phyloP scores from a whole-genome alignment of 2,888 invertebrate genomes.

The Mantis religiosa region DNA sequence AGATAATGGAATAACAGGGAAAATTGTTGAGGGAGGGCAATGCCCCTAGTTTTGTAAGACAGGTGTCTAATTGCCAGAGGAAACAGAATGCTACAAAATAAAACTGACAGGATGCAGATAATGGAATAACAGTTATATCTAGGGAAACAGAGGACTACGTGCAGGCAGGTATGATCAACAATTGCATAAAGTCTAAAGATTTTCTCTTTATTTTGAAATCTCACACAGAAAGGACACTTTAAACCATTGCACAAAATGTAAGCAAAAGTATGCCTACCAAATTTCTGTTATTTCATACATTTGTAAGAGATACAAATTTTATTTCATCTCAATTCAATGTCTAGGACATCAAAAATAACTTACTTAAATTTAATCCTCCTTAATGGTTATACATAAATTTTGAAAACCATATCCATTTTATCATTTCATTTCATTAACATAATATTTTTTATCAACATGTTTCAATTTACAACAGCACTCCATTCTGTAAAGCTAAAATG shows the following conservation, averaged over 20 bases:
- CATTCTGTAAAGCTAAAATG: background rate
- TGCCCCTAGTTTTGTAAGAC: too few species aligned
- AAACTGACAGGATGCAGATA: too few species aligned
- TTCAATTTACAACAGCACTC: background rate
- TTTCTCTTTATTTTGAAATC: constrained; percentile 21
- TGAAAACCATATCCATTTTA: background rate
- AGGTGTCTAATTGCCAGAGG: too few species aligned
- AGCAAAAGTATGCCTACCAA: constrained; percentile 27
- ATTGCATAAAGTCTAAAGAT: background rate
- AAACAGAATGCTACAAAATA: too few species aligned
- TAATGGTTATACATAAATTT: background rate
- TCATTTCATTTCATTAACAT: background rate
- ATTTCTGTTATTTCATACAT: constrained; percentile 12
- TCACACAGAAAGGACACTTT: constrained; percentile 31
- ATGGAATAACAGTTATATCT: too few species aligned
- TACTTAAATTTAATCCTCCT: background rate
- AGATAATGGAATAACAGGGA: too few species aligned
- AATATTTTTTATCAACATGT: background rate
- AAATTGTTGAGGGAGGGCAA: too few species aligned
- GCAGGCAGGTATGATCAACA: background rate
- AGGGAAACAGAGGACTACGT: background rate
- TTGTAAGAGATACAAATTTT: background rate
- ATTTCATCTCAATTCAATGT: background rate
- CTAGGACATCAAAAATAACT: constrained; percentile 22
- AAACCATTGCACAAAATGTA: constrained; percentile 31